These are phyloP conservation scores for Platerodrilus igneus DNA, from an alignment of 2,888 invertebrate genomes.

Conservation along the genomic window DNA sequence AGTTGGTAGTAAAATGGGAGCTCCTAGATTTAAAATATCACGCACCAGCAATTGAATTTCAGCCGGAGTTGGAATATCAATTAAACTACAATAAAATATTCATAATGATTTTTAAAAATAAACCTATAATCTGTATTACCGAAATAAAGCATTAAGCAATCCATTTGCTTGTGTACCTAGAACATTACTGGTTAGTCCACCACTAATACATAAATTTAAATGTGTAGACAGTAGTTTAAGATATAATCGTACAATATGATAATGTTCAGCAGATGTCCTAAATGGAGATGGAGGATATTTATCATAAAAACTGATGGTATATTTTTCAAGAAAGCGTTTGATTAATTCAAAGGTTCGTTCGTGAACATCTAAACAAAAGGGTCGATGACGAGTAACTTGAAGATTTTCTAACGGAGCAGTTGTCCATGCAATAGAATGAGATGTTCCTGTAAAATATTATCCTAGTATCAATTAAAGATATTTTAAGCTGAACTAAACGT, in stretches of 20 bases:
- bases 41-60: slow-evolving; percentile 53
- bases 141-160: slow-evolving; percentile 54
- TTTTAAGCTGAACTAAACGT: no score
- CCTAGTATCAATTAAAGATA: no score
- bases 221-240: slow-evolving; percentile 56
- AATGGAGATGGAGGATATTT: slow-evolving; percentile 50
- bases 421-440: slow-evolving; percentile 61
- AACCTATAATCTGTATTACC: slow-evolving; percentile 35
- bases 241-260: slow-evolving; percentile 55
- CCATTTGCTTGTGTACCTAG: slow-evolving; percentile 53
- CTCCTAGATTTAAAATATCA: slow-evolving; percentile 57
- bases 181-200: slow-evolving; percentile 48
- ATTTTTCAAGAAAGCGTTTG: slow-evolving; percentile 54
- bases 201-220: slow-evolving; percentile 54
- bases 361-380: slow-evolving; percentile 60
- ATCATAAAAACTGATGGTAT: slow-evolving; percentile 51
- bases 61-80: slow-evolving; percentile 49
- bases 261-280: slow-evolving; percentile 49
- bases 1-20: slow-evolving; percentile 56
- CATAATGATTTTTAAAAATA: slow-evolving; percentile 2
- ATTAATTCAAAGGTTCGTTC: slow-evolving; percentile 56
- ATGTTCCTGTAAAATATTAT: no score
- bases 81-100: slow-evolving; percentile 38
- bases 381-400: slow-evolving; percentile 54
- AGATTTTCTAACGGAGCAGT: slow-evolving; percentile 49